phyloP scores from a whole-genome alignment of 2,113 vertebrate species.

The Chamaetylas fuelleborni region DNA sequence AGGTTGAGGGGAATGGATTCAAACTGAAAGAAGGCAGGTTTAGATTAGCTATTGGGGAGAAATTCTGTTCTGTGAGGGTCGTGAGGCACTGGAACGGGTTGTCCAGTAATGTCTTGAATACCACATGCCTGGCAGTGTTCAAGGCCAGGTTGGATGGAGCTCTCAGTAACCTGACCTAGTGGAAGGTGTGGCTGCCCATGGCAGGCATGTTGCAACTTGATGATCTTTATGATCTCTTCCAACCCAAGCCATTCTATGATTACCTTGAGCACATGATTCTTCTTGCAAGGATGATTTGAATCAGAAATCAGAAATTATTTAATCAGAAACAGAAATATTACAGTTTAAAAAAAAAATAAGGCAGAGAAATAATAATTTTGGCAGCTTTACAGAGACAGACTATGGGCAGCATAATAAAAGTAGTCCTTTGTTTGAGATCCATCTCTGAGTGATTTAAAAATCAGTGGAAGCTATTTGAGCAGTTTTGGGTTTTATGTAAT shows the following conservation, averaged over 20 bases:
- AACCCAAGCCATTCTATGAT: not conserved
- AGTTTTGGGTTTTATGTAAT: not conserved
- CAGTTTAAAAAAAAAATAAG: not conserved
- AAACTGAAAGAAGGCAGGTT: too few relatives aligned
- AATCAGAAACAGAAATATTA: not conserved
- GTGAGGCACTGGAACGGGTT: not conserved
- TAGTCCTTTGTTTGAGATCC: not conserved
- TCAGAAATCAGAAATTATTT: not conserved
- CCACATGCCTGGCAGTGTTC: not conserved
- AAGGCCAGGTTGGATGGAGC: not conserved
- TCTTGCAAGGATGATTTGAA: not conserved
- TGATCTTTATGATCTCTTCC: not conserved
- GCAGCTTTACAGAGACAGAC: not conserved
- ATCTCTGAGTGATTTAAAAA: not conserved
- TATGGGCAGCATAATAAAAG: not conserved
- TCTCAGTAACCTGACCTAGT: not conserved
- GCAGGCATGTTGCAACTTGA: fast-evolving
- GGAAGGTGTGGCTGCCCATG: not conserved
- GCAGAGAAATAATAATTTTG: not conserved
- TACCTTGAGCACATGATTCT: not conserved
- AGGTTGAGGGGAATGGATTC: too few relatives aligned
- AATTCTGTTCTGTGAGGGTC: not conserved
- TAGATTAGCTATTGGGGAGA: too few relatives aligned
- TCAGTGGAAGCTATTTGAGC: not conserved
- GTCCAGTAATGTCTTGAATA: not conserved